Evolutionary conservation across 2,113 vertebrate genomes (phyloP), one percentile per base, ranked within the genome.

Genomic region (Motacilla alba): DNA sequence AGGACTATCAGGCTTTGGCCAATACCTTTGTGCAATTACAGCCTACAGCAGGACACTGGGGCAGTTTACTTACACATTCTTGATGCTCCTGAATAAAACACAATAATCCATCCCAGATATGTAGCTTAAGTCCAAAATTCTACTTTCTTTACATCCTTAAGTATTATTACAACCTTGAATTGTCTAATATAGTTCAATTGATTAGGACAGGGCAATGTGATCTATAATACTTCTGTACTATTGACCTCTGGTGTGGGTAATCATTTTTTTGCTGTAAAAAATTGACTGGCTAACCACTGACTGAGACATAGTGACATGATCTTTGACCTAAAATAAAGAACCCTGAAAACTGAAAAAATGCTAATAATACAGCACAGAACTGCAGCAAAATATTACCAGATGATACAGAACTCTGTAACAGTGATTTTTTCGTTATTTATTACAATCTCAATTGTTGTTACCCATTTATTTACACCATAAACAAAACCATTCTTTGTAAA

Each of bases 311-410:
- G 43, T 43, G 87, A 84, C 64, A 44, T 1, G 6, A 79, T 44
- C 90, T 93, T 83, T 87, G 89, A 91, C 94, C 81, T 66, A 84
- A 94, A 87, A 72, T 47, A 88, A 79, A 66, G 53, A 91, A 73
- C 18, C 30, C 22, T 47, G 35, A 52, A 55, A 39, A 81, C 30
- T 11, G 4, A 80, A 92, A 92, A 93, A 83, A 72, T 35, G 59
- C 30, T 24, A 26, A 52, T 37, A 64, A 44, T 33, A 44, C 6
- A 81, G 7, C 18, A 39, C 24, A 13, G 13, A 55, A 60, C 56
- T 50, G 26, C 56, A 60, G 69, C 8, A 78, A 78, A 87, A 33
- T 9, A 28, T 46, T n/a, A 33, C 13, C 37, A 66, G n/a, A 43
- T 22, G 3, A 78, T 33, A 10, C 23, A 70, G 30, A 87, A 39